phyloP scores from a whole-genome alignment of 2,797 vertebrate species.

The Podargus strigoides region DNA sequence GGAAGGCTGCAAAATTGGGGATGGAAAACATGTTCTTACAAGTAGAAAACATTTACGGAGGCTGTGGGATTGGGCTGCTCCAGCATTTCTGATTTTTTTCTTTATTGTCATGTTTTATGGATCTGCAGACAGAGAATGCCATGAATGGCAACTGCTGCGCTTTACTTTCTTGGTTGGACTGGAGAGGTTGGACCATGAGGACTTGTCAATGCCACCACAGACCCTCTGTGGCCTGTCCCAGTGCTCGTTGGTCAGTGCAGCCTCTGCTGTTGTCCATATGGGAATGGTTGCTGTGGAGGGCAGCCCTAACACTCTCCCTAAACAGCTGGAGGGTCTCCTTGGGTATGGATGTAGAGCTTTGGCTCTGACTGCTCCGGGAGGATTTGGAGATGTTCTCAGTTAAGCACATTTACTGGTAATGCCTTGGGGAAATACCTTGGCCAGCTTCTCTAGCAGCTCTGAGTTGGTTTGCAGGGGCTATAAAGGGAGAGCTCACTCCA shows the following conservation, averaged over 20 bases:
- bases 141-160: background rate
- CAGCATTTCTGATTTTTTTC: background rate
- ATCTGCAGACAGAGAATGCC: background rate
- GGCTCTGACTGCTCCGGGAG: fast-evolving
- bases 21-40: background rate
- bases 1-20: background rate
- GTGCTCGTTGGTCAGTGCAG: background rate
- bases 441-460: background rate
- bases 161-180: background rate
- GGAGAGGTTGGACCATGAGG: background rate
- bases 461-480: background rate
- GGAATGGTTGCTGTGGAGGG: background rate
- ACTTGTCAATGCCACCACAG: background rate
- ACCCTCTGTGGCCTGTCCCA: background rate
- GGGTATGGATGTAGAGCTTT: background rate
- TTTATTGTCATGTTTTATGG: background rate
- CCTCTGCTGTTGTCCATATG: background rate
- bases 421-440: no score
- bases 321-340: background rate
- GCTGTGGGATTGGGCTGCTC: background rate
- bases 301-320: background rate
- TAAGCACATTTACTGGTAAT: fast-evolving
- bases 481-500: background rate
- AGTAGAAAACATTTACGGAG: fast-evolving
- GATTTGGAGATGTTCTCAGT: background rate